A percentile compares a stretch with the other conserved stretches of the same genome.
Evolutionary conservation across 2,888 invertebrate species (phyloP).

Genomic region (Chaetoderma sp.): DNA sequence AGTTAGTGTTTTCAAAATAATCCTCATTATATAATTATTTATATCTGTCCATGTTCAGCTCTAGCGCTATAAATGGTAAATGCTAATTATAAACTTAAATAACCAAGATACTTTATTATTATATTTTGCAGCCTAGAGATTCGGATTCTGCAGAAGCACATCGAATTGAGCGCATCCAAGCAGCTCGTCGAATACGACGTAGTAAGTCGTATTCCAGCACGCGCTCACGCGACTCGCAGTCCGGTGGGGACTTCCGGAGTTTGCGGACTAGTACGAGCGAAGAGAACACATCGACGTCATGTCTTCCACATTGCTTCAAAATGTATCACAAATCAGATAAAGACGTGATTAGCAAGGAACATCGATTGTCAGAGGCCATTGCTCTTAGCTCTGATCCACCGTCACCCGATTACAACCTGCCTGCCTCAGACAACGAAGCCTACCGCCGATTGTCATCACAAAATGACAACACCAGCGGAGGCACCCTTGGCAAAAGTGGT

Average conservation of each 20-base stretch:
- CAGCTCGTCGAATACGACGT: conserved; percentile 53
- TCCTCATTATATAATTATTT: too few species aligned
- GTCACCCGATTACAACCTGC: conserved; percentile 52
- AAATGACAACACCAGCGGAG: conserved; percentile 35
- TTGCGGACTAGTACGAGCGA: background rate
- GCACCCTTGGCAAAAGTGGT: background rate
- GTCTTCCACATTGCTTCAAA: conserved; percentile 60
- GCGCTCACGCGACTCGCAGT: conserved; percentile 24
- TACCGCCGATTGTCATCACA: too few species aligned
- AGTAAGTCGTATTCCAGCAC: conserved; percentile 56
- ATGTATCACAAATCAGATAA: conserved; percentile 53
- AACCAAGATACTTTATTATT: background rate
- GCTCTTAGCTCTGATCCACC: conserved; percentile 44
- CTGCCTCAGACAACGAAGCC: conserved; percentile 40
- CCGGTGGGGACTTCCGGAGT: background rate
- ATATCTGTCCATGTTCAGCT: too few species aligned
- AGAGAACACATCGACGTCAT: conserved; percentile 48
- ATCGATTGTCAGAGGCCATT: too few species aligned
- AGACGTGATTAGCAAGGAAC: background rate
- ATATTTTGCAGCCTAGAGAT: conserved; percentile 54
- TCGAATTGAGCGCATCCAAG: conserved; percentile 54
- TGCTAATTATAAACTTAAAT: background rate
- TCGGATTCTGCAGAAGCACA: conserved; percentile 57
- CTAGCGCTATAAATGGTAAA: background rate
- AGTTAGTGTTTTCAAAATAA: too few species aligned